Evolutionary conservation across 2,113 vertebrate genomes (phyloP).

Genomic region (Mus pahari): DNA sequence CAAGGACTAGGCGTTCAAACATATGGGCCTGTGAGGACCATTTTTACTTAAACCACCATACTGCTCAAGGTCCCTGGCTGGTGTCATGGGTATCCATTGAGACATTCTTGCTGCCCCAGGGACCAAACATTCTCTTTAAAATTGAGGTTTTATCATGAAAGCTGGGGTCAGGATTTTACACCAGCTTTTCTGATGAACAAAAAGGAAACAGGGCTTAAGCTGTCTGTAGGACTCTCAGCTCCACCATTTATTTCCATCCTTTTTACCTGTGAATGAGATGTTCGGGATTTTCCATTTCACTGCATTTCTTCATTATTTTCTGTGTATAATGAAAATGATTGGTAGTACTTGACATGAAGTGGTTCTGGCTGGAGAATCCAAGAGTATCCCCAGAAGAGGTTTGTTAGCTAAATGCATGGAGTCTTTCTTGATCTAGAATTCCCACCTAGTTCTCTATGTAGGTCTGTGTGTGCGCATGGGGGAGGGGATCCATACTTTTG

Average conservation of each 20-base stretch:
- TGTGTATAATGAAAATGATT: neutral
- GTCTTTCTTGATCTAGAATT: neutral
- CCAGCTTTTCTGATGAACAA: neutral
- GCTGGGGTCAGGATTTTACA: neutral
- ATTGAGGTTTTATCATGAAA: neutral
- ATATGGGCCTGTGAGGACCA: neutral
- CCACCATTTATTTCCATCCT: neutral
- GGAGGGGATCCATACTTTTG: neutral
- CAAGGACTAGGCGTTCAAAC: neutral
- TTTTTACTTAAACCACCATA: neutral
- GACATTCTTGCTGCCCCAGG: neutral
- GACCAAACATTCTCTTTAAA: neutral
- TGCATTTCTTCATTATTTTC: neutral
- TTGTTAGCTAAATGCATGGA: neutral
- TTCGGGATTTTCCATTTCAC: conserved; percentile 19
- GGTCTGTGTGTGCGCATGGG: neutral
- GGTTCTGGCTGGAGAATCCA: neutral
- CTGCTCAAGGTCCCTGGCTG: neutral
- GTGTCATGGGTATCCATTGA: neutral
- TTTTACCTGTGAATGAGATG: neutral
- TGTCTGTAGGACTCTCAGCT: neutral
- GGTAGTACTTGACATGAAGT: neutral
- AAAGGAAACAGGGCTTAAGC: neutral
- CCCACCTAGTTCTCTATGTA: neutral
- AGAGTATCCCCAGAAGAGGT: neutral